These are phyloP conservation scores for Torymus aiolomorphi DNA, from an alignment of 2,888 invertebrate genomes.

Conservation along the genomic window DNA sequence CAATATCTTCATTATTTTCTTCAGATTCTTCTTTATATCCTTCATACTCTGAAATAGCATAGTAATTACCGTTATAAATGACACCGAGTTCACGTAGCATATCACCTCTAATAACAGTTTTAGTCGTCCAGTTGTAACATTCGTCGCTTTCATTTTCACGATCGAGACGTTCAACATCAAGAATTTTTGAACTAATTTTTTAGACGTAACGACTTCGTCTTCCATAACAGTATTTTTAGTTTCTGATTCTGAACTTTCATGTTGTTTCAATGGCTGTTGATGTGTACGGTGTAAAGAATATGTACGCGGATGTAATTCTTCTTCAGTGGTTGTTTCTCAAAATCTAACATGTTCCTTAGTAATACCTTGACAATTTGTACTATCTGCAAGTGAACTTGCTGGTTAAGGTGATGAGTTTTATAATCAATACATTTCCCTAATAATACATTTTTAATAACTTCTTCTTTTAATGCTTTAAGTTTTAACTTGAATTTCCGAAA, in stretches of 20 bases:
- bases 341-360: constrained; percentile 90
- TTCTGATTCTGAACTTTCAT: constrained; percentile 94
- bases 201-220: constrained; percentile 91
- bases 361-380: constrained; percentile 77
- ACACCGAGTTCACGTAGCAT: constrained; percentile 93
- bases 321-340: constrained; percentile 85
- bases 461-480: too few relatives aligned
- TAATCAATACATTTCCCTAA: too few relatives aligned
- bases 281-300: constrained; percentile 66
- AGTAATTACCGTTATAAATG: constrained; percentile 96
- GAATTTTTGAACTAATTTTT: constrained; percentile 95
- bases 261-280: constrained; percentile 73
- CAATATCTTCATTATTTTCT: constrained; percentile 89
- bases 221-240: constrained; percentile 95
- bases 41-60: constrained; percentile 95
- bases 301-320: constrained; percentile 58
- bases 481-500: too few relatives aligned
- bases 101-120: constrained; percentile 94
- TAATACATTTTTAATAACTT: too few relatives aligned
- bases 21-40: constrained; percentile 94
- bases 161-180: constrained; percentile 94
- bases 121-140: constrained; percentile 97
- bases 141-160: constrained; percentile 95
- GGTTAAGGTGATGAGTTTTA: constrained; percentile 81
- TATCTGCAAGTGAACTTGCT: constrained; percentile 75